Evolutionary conservation across 2,888 invertebrate genomes (phyloP), one percentile per base, ranked within the genome.

Genomic region (Chrysolina americana): DNA sequence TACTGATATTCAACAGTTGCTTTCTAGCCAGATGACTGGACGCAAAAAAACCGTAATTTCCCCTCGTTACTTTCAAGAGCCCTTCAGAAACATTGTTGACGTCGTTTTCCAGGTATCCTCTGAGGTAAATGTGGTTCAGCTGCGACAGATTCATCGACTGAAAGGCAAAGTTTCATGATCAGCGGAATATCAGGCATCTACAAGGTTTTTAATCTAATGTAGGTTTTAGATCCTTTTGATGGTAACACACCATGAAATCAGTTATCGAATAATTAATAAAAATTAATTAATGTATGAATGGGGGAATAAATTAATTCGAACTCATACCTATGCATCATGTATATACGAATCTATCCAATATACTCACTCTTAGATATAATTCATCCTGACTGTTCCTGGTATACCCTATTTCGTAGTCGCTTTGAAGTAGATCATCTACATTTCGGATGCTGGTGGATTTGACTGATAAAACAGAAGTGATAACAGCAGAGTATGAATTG

Each of bases 401-500:
- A 78, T 92, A 93, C 0, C 92, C 92, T 63, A 92, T 89, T 81
- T 90, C 90, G 79, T 92, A 91, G 80, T 91, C 89, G 19, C 91
- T 90, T 5, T 90, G 89, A 2, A 92, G 85, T 1, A 93, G 89
- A 65, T 92, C 92, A 0, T 89, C 88, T 2, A 92, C 89, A 1
- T 91, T 91, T 70, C 89, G 90, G 19, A 93, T 91, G 19, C 87
- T 86, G 4, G 84, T 83, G 0, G 90, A 90, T 66, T 92, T 89
- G 0, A 92, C 92, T 0, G 92, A 92, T 68, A 93, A 85, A 59
- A 92, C 91, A 0, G 93, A 92, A 0, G 92, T 93, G 66, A 93
- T 92, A 80, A 92, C 92, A 0, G 92, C 92, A 0, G 92, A 92
- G 80, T 92, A 93, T 0, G 92, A 90, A 81, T 92, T 93, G 84